phyloP scores from a whole-genome alignment of 2,797 vertebrate genomes.

The Petrocephalus sullivani region DNA sequence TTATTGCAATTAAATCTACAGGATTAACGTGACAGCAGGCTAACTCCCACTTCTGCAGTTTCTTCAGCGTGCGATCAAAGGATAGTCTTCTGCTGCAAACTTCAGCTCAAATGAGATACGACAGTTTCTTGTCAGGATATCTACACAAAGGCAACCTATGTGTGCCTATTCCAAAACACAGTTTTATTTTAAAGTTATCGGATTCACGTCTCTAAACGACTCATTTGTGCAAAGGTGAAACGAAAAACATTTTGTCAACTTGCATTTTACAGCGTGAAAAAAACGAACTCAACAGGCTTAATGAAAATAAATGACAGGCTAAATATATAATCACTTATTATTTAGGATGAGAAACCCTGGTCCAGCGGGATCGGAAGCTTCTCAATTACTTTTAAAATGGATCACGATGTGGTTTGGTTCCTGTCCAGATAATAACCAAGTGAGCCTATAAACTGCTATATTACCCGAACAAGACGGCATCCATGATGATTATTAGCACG shows the following conservation, averaged over 20 bases:
- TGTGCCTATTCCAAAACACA: not conserved
- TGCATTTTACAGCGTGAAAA: not conserved
- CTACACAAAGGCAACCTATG: not conserved
- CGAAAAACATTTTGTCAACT: not conserved
- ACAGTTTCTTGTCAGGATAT: constrained; percentile 7
- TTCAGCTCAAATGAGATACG: not conserved
- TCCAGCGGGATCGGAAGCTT: not conserved
- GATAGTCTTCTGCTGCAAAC: not conserved
- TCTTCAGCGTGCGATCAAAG: constrained; percentile 12
- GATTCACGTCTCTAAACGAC: not conserved
- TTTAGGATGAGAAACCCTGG: not conserved
- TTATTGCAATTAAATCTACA: constrained; percentile 27
- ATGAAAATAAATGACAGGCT: constrained; percentile 1
- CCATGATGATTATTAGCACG: not conserved
- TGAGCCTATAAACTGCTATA: constrained; percentile 38
- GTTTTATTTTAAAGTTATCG: not conserved
- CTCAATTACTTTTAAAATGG: not conserved
- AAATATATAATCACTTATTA: not conserved
- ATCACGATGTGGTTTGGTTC: not conserved
- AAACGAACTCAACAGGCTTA: not conserved
- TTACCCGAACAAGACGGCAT: constrained; percentile 57
- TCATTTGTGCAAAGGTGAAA: not conserved
- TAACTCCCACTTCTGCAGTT: not conserved
- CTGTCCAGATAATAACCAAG: not conserved
- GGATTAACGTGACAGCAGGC: constrained; percentile 11